phyloP scores from a whole-genome alignment of 2,113 vertebrate genomes.

The Cephalopholis sonnerati region DNA sequence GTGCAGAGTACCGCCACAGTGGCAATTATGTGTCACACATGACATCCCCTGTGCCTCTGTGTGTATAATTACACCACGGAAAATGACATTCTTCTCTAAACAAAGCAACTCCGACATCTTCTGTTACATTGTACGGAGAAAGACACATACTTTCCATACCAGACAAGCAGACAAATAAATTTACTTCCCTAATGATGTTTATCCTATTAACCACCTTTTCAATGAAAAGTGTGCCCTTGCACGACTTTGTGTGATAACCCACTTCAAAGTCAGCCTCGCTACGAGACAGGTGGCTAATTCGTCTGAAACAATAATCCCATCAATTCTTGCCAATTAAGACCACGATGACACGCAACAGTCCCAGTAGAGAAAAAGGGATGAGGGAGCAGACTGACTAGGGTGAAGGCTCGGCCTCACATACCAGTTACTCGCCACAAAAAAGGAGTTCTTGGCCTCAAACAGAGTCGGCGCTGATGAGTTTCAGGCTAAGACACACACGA shows the following conservation, averaged over 20 bases:
- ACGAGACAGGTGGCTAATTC: constrained; percentile 52
- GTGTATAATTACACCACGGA: constrained; percentile 64
- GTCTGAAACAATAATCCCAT: constrained; percentile 38
- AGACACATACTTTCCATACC: constrained; percentile 34
- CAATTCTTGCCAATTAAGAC: constrained; percentile 39
- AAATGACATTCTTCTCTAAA: constrained; percentile 59
- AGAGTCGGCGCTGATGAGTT: constrained; percentile 34
- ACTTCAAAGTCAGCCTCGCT: constrained; percentile 42
- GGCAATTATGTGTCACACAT: constrained; percentile 58
- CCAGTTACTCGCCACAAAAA: constrained; percentile 70
- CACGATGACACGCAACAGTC: constrained; percentile 43
- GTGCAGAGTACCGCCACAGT: constrained; percentile 48
- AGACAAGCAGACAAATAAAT: constrained; percentile 20
- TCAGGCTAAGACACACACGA: constrained; percentile 47
- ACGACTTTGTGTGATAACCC: not conserved
- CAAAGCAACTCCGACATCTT: constrained; percentile 55
- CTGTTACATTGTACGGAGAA: not conserved
- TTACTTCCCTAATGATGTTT: constrained; percentile 22
- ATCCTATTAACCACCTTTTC: constrained; percentile 13
- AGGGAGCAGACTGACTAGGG: constrained; percentile 44
- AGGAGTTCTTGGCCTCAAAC: constrained; percentile 40
- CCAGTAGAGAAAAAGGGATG: constrained; percentile 20
- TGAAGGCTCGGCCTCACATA: constrained; percentile 51
- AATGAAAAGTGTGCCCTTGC: constrained; percentile 13
- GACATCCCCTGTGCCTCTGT: constrained; percentile 28